Conservation (phyloP, 2,888 invertebrate genomes). For the Acleris emargana region DNA sequence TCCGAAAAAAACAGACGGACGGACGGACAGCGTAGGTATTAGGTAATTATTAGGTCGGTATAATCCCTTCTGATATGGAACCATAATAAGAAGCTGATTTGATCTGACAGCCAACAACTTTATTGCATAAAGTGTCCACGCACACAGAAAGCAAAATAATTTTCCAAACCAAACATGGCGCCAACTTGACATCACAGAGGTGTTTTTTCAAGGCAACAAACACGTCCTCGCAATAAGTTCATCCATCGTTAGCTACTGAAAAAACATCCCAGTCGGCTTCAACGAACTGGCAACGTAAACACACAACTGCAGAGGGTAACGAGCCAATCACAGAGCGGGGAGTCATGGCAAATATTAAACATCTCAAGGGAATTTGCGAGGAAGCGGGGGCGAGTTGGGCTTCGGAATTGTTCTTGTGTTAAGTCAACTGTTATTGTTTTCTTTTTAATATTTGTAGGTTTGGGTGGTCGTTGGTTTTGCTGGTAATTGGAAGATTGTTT, state of each 20-base stretch:
- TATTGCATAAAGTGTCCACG: no score
- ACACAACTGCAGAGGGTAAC: slow-evolving; percentile 23
- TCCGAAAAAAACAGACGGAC: no score
- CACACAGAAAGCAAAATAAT: neutral
- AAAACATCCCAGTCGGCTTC: slow-evolving; percentile 17
- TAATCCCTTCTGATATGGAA: neutral
- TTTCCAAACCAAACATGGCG: slow-evolving; percentile 1
- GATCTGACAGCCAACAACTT: no score
- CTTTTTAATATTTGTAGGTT: neutral
- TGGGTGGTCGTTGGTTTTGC: no score
- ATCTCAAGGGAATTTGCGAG: slow-evolving; percentile 10
- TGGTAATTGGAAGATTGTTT: no score
- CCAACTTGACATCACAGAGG: slow-evolving; percentile 1
- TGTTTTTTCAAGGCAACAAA: slow-evolving; percentile 17
- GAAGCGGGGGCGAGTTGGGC: slow-evolving; percentile 4
- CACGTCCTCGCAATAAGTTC: slow-evolving; percentile 22
- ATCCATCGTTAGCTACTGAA: slow-evolving; percentile 26
- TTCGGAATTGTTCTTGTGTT: slow-evolving; percentile 14
- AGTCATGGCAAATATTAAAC: slow-evolving; percentile 22
- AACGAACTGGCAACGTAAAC: slow-evolving; percentile 22
- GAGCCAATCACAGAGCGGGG: slow-evolving; percentile 21
- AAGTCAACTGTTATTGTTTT: slow-evolving; percentile 15
- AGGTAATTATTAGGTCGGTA: no score
- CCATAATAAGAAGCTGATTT: no score
- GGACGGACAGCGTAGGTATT: no score